Conservation (phyloP, 2,797 vertebrate species). For the Cuniculus paca region DNA sequence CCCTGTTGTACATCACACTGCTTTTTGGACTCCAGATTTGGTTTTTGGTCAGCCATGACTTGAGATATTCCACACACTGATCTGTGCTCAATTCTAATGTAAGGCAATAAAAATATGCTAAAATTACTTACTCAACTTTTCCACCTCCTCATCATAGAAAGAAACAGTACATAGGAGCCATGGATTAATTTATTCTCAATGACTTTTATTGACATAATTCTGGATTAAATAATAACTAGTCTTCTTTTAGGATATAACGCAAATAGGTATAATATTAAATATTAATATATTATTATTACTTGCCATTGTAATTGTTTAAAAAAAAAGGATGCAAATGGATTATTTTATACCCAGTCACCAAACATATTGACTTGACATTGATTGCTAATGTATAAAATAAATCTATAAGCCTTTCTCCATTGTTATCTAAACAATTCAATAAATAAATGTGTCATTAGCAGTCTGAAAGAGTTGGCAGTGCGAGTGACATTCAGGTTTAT, state of each 20-base stretch:
- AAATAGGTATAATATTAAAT: constrained; percentile 7
- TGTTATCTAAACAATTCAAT: constrained; percentile 44
- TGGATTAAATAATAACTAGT: neutral
- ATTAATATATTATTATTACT: constrained; percentile 22
- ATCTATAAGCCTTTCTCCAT: neutral
- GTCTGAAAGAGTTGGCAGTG: neutral
- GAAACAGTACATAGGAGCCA: neutral
- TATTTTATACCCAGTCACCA: constrained; percentile 25
- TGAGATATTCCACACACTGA: neutral
- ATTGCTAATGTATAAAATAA: constrained; percentile 67
- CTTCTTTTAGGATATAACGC: constrained; percentile 22
- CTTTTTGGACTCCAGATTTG: neutral
- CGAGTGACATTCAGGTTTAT: constrained; percentile 23
- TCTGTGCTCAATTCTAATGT: neutral
- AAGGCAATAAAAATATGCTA: neutral
- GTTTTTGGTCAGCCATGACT: neutral
- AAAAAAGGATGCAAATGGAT: constrained; percentile 24
- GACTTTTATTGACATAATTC: constrained; percentile 9
- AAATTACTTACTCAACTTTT: constrained; percentile 28
- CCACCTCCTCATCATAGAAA: neutral
- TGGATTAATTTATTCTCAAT: constrained; percentile 13
- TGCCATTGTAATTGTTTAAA: constrained; percentile 45
- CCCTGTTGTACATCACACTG: neutral
- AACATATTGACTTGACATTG: neutral
- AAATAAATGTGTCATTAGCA: constrained; percentile 44